These are phyloP conservation scores for Pangasius macronema DNA, from an alignment of 2,797 vertebrate genomes.

Conservation along the genomic window DNA sequence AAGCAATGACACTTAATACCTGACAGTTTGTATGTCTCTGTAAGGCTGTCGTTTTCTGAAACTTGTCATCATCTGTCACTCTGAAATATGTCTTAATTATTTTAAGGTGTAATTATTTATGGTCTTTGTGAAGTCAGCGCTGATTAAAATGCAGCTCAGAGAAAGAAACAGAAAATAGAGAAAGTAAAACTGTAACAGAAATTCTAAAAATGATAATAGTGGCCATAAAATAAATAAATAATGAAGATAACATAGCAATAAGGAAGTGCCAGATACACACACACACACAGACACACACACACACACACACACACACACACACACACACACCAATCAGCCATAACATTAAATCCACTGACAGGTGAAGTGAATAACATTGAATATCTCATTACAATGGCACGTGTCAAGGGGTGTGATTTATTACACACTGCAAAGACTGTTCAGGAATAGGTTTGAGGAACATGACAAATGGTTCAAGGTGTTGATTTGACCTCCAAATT, in stretches of 20 bases:
- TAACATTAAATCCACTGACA: too few relatives aligned
- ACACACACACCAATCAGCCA: too few relatives aligned
- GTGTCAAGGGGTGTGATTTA: too few relatives aligned
- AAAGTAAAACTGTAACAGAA: neutral
- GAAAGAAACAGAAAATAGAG: neutral
- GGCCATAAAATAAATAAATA: neutral
- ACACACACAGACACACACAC: too few relatives aligned
- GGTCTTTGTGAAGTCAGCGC: neutral
- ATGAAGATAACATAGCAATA: neutral
- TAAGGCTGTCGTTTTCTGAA: neutral
- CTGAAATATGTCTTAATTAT: neutral
- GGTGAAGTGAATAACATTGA: too few relatives aligned
- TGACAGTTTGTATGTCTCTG: neutral
- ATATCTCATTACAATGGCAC: too few relatives aligned
- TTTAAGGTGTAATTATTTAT: neutral
- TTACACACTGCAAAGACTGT: too few relatives aligned
- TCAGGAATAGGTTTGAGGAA: too few relatives aligned
- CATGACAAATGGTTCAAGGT: too few relatives aligned
- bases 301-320: too few relatives aligned
- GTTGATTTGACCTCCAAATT: too few relatives aligned
- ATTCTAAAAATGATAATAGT: neutral
- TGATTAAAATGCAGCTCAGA: neutral
- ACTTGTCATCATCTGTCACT: neutral
- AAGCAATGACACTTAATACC: slow-evolving; percentile 15
- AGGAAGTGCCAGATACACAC: too few relatives aligned